A percentile compares a stretch with the other conserved stretches of the same genome.
These are phyloP conservation scores for Trinorchestia longiramus DNA, from an alignment of 1,140 invertebrate genomes.

Conservation along the genomic window DNA sequence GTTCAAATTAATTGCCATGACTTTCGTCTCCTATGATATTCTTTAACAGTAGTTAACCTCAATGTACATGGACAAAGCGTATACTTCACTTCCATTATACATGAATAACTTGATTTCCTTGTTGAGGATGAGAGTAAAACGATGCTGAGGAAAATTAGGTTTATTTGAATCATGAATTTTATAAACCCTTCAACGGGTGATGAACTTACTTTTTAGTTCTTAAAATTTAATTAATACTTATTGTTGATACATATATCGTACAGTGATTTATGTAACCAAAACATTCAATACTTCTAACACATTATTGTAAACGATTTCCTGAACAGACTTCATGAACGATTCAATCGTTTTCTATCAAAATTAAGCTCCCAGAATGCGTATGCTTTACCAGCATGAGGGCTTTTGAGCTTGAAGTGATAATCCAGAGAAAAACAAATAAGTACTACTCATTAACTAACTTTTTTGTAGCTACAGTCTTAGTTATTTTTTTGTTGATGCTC, in stretches of 20 bases:
- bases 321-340: background rate
- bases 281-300: no score
- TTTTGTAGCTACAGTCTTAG: background rate
- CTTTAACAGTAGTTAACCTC: background rate
- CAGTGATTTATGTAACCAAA: no score
- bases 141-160: no score
- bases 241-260: no score
- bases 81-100: background rate
- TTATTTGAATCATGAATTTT: no score
- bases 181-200: background rate
- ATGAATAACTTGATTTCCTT: background rate
- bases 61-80: background rate
- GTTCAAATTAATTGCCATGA: conserved; percentile 26
- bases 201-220: background rate
- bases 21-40: background rate
- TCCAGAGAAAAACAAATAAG: background rate
- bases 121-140: no score
- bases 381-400: background rate
- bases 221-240: no score
- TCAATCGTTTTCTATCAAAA: background rate
- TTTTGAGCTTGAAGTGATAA: background rate
- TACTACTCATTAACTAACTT: background rate
- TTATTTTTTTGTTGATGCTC: background rate
- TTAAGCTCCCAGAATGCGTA: background rate
- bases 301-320: no score